phyloP scores from a whole-genome alignment of 2,797 vertebrate genomes.

The Eidolon dupreanum region DNA sequence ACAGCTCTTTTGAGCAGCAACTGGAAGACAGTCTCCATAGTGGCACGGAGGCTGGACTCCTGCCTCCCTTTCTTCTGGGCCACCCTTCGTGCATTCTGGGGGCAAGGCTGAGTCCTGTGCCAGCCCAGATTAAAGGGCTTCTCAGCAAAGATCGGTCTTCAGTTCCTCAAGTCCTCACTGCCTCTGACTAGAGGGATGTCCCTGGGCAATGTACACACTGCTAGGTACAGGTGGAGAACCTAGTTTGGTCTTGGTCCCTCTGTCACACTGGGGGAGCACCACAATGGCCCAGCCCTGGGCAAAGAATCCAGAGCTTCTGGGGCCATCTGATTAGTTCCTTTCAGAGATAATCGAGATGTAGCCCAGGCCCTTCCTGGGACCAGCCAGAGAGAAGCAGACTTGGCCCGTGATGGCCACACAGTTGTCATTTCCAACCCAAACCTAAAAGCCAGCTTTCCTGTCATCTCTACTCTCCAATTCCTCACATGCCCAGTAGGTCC shows the following conservation, averaged over 20 bases:
- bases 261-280: constrained; percentile 55
- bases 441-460: background rate
- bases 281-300: constrained; percentile 25
- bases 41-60: background rate
- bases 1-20: constrained; percentile 44
- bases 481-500: constrained; percentile 15
- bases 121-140: constrained; percentile 14
- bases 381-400: background rate
- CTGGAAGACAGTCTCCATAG: constrained; percentile 8
- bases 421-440: constrained; percentile 48
- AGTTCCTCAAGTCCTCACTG: background rate
- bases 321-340: constrained; percentile 48
- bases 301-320: constrained; percentile 31
- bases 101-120: background rate
- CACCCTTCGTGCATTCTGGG: background rate
- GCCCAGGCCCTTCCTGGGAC: background rate
- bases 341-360: background rate
- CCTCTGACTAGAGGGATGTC: constrained; percentile 20
- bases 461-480: background rate
- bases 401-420: background rate
- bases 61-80: background rate
- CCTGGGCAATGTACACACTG: background rate
- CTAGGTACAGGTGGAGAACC: background rate
- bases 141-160: constrained; percentile 1
- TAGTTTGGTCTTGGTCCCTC: background rate